These are phyloP conservation scores for Rissa tridactyla DNA, from an alignment of 2,113 vertebrate species.

Conservation along the genomic window DNA sequence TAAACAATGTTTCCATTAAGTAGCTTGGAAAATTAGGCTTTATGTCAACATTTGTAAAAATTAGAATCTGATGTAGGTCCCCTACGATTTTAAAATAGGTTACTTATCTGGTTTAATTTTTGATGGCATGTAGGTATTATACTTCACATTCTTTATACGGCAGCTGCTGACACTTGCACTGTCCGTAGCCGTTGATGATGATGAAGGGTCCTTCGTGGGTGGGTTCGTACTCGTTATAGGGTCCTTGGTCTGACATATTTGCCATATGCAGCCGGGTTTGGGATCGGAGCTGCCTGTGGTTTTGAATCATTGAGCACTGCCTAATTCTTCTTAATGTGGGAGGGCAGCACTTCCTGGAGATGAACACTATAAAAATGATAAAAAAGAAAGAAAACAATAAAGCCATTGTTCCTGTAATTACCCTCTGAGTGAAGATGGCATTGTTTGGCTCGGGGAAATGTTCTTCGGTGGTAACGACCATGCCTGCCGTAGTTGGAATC, in stretches of 20 bases:
- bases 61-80: constrained; percentile 73
- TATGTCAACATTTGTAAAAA: constrained; percentile 81
- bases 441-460: constrained; percentile 89
- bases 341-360: constrained; percentile 98
- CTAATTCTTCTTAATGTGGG: constrained; percentile 95
- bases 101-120: constrained; percentile 77
- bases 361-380: constrained; percentile 99
- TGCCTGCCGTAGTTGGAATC: constrained; percentile 88
- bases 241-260: constrained; percentile 95
- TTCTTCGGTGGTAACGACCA: constrained; percentile 87
- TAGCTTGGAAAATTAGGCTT: constrained; percentile 80
- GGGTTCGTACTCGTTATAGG: constrained; percentile 97
- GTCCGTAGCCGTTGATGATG: constrained; percentile 98
- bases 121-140: constrained; percentile 78
- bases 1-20: constrained; percentile 76
- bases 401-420: constrained; percentile 98
- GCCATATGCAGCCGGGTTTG: constrained; percentile 96
- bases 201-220: constrained; percentile 97
- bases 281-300: constrained; percentile 96
- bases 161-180: constrained; percentile 99
- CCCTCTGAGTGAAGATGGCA: constrained; percentile 93
- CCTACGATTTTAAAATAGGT: constrained; percentile 80
- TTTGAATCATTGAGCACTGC: constrained; percentile 97
- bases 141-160: constrained; percentile 99
- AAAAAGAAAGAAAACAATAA: constrained; percentile 99